A percentile compares a stretch with the other conserved stretches of the same genome.
These are phyloP conservation scores for Halcyon leucocephala DNA, from an alignment of 2,797 vertebrate species.

Conservation along the genomic window DNA sequence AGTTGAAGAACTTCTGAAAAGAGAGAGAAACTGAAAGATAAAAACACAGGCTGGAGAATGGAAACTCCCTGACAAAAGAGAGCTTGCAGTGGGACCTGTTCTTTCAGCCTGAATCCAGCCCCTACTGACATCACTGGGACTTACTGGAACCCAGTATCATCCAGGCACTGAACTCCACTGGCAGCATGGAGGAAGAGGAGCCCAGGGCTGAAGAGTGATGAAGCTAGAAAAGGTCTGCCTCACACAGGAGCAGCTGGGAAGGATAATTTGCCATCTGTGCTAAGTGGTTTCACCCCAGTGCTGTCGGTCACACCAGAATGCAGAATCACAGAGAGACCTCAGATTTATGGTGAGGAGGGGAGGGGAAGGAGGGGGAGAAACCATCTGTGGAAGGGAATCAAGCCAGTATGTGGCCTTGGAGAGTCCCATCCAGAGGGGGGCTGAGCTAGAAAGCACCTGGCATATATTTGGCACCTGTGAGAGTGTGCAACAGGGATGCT, in stretches of 20 bases:
- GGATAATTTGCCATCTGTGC: constrained; percentile 67
- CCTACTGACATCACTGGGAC: background rate
- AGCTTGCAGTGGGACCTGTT: background rate
- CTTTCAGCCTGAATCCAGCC: background rate
- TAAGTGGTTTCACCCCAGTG: constrained; percentile 52
- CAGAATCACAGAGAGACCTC: background rate
- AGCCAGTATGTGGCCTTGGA: background rate
- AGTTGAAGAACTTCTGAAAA: constrained; percentile 3
- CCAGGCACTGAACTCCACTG: background rate
- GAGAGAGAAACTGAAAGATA: background rate
- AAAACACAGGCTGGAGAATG: background rate
- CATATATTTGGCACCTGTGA: background rate
- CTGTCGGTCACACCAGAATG: constrained; percentile 7
- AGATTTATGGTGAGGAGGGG: background rate
- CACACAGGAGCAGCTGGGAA: constrained; percentile 51
- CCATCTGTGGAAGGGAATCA: constrained; percentile 5
- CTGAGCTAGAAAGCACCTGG: background rate
- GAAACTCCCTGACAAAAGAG: background rate
- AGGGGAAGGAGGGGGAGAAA: background rate
- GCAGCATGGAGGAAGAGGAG: background rate
- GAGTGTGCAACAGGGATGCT: background rate
- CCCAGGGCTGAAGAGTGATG: background rate
- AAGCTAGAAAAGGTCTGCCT: background rate
- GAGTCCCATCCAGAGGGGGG: background rate
- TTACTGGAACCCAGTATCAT: background rate